Evolutionary conservation across 92 coral and sea anemone species (phyloP).

Genomic region (Epizoanthus scotinus): DNA sequence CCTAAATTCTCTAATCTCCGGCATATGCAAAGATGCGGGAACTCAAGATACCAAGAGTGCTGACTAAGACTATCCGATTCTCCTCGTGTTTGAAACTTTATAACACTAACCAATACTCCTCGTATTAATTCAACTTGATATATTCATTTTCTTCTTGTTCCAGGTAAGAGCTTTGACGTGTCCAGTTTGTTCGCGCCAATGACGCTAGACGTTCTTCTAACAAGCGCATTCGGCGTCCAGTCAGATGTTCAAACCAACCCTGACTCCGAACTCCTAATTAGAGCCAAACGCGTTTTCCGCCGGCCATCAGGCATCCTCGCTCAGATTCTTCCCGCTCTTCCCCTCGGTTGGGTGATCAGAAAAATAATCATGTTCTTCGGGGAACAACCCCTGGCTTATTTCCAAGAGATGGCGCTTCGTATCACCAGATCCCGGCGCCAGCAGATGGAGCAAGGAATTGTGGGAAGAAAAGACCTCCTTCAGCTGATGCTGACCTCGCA

Average conservation of each 20-base stretch:
- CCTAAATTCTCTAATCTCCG: no score
- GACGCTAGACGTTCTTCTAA: constrained; percentile 67
- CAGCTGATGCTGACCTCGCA: constrained; percentile 77
- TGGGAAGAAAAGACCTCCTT: constrained; percentile 66
- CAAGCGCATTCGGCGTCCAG: constrained; percentile 68
- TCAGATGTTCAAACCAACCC: constrained; percentile 61
- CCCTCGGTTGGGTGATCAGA: constrained; percentile 35
- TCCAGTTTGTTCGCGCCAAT: constrained; percentile 28
- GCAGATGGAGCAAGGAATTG: constrained; percentile 37
- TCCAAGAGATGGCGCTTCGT: constrained; percentile 48
- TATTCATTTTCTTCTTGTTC: background rate
- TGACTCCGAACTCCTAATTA: constrained; percentile 51
- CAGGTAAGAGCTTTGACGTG: constrained; percentile 33
- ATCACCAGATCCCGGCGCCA: constrained; percentile 53
- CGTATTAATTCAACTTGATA: no score
- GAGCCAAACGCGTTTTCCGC: constrained; percentile 34
- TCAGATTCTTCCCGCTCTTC: constrained; percentile 14
- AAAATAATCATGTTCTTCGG: constrained; percentile 34
- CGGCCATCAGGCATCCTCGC: constrained; percentile 29
- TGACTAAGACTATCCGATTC: no score
- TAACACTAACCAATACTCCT: no score
- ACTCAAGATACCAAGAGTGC: no score
- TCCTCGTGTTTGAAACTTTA: no score
- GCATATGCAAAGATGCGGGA: no score
- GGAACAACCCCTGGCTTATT: constrained; percentile 48